Base-by-base conservation (phyloP, 1,140 invertebrate genomes). In the Drosophila pachea region DNA sequence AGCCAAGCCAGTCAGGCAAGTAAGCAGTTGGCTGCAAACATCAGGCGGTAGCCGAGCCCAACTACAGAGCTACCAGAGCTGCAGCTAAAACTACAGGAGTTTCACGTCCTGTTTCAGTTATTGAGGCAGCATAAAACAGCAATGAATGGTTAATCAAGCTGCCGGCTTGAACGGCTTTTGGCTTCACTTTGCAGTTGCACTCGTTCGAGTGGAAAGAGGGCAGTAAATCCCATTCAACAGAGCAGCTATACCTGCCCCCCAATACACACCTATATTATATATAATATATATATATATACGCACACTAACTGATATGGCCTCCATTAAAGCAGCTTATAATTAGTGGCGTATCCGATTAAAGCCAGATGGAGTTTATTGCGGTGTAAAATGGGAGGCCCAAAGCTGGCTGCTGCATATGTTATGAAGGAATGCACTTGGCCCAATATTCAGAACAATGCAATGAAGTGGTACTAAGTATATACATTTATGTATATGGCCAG, bases 101-200 rank as follows among this genome's bases (percentile, higher is more conserved):
- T 56, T n/a, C 65, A 70, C 61, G 59, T 74, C 62, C 68, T 49
- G 62, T 78, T 70, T 50, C 63, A 68, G 42, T 58, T 73, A 86
- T 76, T 79, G 73, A 84, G 81, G 69, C 73, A 86, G 76, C 79
- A 84, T 71, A 86, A 79, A 84, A 79, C 76, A 84, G 79, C 79
- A 84, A 84, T 84, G 79, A 84, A 84, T 86, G 79, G 79, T 84
- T 86, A 84, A 84, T 84, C 79, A 83, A 84, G 79, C 79, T 79
- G 50, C 81, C 76, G 73, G 68, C 79, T 75, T 76, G 79, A 84
- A 83, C 79, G 61, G 78, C 79, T 83, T 82, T 83, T 78, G 78
- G 72, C 79, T 83, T 76, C 68, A 83, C 83, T 82, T 84, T 78
- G 76, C 75, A 65, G 62, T 65, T 68, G 75, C 79, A 75, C 63